Evolutionary conservation across 2,113 vertebrate genomes (phyloP).

Genomic region (Daboia siamensis): DNA sequence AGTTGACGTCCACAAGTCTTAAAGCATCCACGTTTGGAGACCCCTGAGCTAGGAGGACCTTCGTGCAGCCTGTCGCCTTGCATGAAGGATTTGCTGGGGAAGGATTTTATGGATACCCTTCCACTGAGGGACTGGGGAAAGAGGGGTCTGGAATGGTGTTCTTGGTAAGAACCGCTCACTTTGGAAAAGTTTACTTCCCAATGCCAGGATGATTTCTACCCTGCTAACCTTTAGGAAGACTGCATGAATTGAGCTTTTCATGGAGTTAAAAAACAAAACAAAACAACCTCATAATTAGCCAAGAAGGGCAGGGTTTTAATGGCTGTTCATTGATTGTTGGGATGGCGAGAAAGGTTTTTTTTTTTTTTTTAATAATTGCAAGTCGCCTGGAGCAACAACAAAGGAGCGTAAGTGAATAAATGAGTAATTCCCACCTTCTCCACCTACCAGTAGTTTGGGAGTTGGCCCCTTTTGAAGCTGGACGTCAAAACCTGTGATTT

Average conservation of each 20-base stretch:
- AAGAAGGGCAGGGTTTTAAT: background rate
- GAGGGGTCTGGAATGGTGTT: background rate
- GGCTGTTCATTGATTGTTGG: background rate
- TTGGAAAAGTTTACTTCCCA: background rate
- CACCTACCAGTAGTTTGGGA: background rate
- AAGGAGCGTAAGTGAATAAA: background rate
- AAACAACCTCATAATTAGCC: background rate
- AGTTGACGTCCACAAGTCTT: no score
- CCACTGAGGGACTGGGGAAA: background rate
- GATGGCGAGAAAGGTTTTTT: background rate
- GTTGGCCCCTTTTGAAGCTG: background rate
- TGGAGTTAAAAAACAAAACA: fast-evolving
- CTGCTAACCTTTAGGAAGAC: background rate
- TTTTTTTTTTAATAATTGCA: background rate
- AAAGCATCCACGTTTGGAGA: no score
- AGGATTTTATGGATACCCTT: background rate
- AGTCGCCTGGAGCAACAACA: background rate
- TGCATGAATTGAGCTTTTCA: background rate
- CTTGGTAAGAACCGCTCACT: background rate
- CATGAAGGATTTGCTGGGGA: background rate
- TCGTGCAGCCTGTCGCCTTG: background rate
- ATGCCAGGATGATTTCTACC: background rate
- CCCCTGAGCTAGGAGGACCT: background rate
- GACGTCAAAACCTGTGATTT: background rate
- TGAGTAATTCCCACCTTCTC: background rate